These are phyloP conservation scores for Stenopsyche tienmushanensis DNA, from an alignment of 1,140 invertebrate genomes.

Conservation along the genomic window DNA sequence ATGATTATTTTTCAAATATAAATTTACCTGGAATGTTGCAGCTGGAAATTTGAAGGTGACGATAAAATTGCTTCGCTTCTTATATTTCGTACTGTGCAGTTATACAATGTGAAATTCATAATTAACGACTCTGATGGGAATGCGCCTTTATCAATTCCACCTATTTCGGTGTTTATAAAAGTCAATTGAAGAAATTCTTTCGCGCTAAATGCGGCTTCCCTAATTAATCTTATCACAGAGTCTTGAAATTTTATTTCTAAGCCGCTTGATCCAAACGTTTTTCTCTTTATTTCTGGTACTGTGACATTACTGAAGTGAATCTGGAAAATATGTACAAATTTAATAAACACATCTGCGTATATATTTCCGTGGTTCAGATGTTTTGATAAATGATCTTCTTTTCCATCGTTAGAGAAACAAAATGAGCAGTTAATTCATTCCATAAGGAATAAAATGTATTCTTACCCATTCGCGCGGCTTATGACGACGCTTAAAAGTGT, in stretches of 20 bases:
- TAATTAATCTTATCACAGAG: conserved; percentile 58
- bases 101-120: conserved; percentile 60
- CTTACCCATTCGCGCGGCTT: not conserved
- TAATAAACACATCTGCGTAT: not conserved
- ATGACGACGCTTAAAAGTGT: not conserved
- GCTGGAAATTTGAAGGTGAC: conserved; percentile 63
- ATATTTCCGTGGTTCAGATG: not conserved
- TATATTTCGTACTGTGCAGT: conserved; percentile 60
- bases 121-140: conserved; percentile 66
- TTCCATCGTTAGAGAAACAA: not conserved
- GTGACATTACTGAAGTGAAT: conserved; percentile 65
- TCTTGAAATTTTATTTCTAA: conserved; percentile 62
- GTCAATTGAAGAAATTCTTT: conserved; percentile 62
- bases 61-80: conserved; percentile 62
- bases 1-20: not conserved
- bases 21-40: conserved; percentile 65
- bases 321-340: conserved; percentile 50
- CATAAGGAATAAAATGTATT: not conserved
- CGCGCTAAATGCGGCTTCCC: conserved; percentile 64
- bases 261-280: conserved; percentile 64
- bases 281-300: conserved; percentile 59
- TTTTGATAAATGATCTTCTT: no score
- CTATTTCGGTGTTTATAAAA: conserved; percentile 63
- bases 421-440: not conserved
- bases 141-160: conserved; percentile 61